These are phyloP conservation scores for Panzeria rudis DNA, from an alignment of 2,888 invertebrate species.

Conservation along the genomic window DNA sequence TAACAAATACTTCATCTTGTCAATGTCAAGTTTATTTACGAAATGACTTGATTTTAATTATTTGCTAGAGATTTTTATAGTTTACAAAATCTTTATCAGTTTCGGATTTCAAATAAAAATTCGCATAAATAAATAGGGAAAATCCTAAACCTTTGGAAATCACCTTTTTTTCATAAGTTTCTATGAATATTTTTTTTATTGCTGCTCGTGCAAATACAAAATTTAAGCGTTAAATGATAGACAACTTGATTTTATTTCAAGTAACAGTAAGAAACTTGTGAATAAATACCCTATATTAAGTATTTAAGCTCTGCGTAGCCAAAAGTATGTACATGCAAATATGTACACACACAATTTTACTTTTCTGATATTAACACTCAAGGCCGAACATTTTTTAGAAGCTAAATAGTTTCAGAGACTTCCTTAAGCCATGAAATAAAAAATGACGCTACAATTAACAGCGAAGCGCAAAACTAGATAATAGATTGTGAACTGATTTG, in stretches of 20 bases:
- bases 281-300: not conserved
- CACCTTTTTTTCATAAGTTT: not conserved
- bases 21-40: not conserved
- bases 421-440: too few relatives aligned
- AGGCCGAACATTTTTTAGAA: too few relatives aligned
- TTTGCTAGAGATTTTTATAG: slow-evolving; percentile 48
- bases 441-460: too few relatives aligned
- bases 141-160: slow-evolving; percentile 30
- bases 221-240: not conserved
- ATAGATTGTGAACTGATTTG: too few relatives aligned
- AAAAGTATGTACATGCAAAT: too few relatives aligned
- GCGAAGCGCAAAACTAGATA: too few relatives aligned
- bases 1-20: slow-evolving; percentile 37
- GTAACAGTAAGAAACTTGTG: not conserved
- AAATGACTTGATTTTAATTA: slow-evolving; percentile 9
- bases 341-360: too few relatives aligned
- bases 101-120: not conserved
- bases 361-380: too few relatives aligned
- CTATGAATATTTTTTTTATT: slow-evolving; percentile 14
- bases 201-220: not conserved
- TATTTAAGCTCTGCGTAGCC: too few relatives aligned
- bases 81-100: not conserved
- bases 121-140: slow-evolving; percentile 14
- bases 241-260: not conserved
- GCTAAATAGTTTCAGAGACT: too few relatives aligned